Percentiles rank a stretch among this genome's conserved stretches.
Evolutionary conservation across 2,113 vertebrate species (phyloP).

Genomic region (Ophthalmolycus amberensis): DNA sequence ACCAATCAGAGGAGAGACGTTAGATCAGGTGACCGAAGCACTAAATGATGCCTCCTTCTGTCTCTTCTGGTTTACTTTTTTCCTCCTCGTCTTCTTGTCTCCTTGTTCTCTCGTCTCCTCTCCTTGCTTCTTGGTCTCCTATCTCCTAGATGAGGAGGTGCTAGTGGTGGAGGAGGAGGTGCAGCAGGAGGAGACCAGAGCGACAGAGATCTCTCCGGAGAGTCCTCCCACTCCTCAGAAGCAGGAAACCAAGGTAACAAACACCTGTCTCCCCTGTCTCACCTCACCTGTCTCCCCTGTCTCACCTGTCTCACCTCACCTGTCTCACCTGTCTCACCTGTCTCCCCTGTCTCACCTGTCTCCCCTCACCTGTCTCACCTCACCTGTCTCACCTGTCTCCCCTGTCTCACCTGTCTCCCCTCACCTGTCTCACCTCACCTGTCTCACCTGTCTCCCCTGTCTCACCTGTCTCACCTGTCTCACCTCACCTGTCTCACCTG

Average conservation of each 20-base stretch:
- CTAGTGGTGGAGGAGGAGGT: constrained; percentile 21
- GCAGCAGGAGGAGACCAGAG: constrained; percentile 63
- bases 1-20: background rate
- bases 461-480: too few species aligned
- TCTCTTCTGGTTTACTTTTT: background rate
- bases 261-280: background rate
- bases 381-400: too few species aligned
- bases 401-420: too few species aligned
- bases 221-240: constrained; percentile 65
- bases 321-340: too few species aligned
- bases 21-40: background rate
- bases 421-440: too few species aligned
- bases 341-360: too few species aligned
- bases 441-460: too few species aligned
- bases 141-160: constrained; percentile 21
- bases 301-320: too few species aligned
- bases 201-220: constrained; percentile 75
- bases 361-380: too few species aligned
- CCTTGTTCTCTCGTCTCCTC: background rate
- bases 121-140: background rate
- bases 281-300: too few species aligned
- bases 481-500: too few species aligned
- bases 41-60: background rate
- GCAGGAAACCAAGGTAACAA: constrained; percentile 67
- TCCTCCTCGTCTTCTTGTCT: background rate